Percentiles rank a stretch among this genome's conserved stretches.
Evolutionary conservation across 2,797 vertebrate genomes (phyloP).

Genomic region (Strix occidentalis): DNA sequence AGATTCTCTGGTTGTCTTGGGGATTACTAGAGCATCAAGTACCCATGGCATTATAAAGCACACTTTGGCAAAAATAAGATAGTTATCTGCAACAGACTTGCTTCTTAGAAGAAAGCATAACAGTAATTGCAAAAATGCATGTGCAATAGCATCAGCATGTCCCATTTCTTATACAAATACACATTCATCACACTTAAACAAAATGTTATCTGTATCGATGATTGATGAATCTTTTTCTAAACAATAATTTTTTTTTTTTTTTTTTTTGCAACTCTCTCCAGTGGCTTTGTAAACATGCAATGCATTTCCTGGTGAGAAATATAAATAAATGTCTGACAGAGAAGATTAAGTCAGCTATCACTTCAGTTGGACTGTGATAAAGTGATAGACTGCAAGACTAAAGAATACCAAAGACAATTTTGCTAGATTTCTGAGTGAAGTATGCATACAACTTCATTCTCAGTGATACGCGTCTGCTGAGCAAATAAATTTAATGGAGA

Average conservation of each 20-base stretch:
- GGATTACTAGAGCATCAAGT: not conserved
- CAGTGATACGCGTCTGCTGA: not conserved
- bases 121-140: conserved; percentile 47
- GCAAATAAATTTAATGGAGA: not conserved
- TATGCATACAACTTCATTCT: not conserved
- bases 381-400: not conserved
- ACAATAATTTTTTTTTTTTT: not conserved
- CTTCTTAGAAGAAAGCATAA: not conserved
- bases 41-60: not conserved
- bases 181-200: conserved; percentile 69
- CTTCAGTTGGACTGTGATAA: not conserved
- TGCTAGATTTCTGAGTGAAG: not conserved
- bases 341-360: not conserved
- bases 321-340: not conserved
- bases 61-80: not conserved
- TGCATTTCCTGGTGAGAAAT: not conserved
- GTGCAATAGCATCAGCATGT: conserved; percentile 11
- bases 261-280: conserved; percentile 25
- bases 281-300: conserved; percentile 13
- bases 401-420: not conserved
- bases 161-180: conserved; percentile 45
- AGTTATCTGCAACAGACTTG: not conserved
- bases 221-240: conserved; percentile 48
- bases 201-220: conserved; percentile 42
- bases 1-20: not conserved